Percentiles rank a stretch among this genome's conserved stretches.
These are phyloP conservation scores for Phaethon lepturus DNA, from an alignment of 2,113 vertebrate species.

Conservation along the genomic window DNA sequence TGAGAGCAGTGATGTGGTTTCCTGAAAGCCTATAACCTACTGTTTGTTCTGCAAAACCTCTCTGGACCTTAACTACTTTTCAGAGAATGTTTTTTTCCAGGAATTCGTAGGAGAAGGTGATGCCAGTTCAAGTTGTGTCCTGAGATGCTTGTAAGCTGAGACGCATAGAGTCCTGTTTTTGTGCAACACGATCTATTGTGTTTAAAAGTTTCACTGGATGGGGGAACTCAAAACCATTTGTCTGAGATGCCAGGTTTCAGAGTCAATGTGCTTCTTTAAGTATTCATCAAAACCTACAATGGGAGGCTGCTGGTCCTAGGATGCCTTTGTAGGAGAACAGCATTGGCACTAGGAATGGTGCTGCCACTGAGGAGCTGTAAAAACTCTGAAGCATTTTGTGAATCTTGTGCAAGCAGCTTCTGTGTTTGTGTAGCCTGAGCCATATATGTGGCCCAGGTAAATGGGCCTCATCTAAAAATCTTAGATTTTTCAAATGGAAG, in stretches of 20 bases:
- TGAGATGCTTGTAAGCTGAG: slow-evolving; percentile 63
- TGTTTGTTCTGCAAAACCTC: slow-evolving; percentile 52
- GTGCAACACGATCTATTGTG: slow-evolving; percentile 30
- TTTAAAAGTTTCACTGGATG: not conserved
- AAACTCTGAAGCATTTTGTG: not conserved
- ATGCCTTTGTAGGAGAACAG: not conserved
- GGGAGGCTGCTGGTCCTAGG: not conserved
- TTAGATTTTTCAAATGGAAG: not conserved
- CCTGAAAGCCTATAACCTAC: slow-evolving; percentile 7
- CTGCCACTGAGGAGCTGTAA: not conserved
- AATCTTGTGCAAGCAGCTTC: not conserved
- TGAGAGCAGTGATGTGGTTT: slow-evolving; percentile 23
- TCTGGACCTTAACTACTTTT: slow-evolving; percentile 40
- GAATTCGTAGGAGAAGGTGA: slow-evolving; percentile 31
- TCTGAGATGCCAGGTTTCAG: slow-evolving; percentile 35
- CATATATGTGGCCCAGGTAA: not conserved
- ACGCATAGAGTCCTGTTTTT: not conserved
- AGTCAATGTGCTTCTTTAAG: slow-evolving; percentile 4
- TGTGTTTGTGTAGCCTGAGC: not conserved
- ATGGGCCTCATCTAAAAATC: not conserved
- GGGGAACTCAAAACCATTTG: slow-evolving; percentile 38
- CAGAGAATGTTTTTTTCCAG: slow-evolving; percentile 49
- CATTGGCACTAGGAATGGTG: not conserved
- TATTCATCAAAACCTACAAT: not conserved
- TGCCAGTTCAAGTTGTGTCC: slow-evolving; percentile 14